phyloP scores from a whole-genome alignment of 2,888 invertebrate species.

The Drosophila setosimentum region DNA sequence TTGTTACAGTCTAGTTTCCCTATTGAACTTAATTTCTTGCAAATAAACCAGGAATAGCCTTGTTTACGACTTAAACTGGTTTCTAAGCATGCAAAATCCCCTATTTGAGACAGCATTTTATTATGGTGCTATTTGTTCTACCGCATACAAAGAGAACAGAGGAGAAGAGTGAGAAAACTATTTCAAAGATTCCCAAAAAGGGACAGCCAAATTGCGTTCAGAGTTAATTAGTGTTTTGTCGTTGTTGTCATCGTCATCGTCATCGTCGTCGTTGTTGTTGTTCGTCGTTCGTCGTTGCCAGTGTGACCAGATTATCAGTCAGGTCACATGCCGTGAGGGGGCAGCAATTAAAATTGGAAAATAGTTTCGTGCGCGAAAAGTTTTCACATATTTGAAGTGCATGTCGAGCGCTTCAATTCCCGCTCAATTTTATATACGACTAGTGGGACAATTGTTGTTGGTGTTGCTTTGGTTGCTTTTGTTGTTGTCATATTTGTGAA shows the following conservation, averaged over 20 bases:
- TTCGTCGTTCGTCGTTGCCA: slow-evolving; percentile 8
- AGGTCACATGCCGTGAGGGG: slow-evolving; percentile 48
- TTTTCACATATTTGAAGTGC: slow-evolving; percentile 51
- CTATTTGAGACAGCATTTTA: background rate
- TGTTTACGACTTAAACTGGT: background rate
- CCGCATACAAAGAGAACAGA: background rate
- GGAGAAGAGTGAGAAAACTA: slow-evolving; percentile 29
- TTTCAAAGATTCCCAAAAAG: slow-evolving; percentile 42
- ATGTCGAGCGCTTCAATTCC: slow-evolving; percentile 31
- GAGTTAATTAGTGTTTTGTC: slow-evolving; percentile 57
- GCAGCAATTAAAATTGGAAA: slow-evolving; percentile 70
- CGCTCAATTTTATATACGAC: slow-evolving; percentile 30
- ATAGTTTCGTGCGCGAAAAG: slow-evolving; percentile 61
- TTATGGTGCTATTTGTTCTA: background rate
- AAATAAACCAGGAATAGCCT: too few species aligned
- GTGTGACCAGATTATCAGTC: slow-evolving; percentile 26
- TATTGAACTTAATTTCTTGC: too few species aligned
- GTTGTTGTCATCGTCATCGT: background rate
- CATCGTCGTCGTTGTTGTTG: background rate
- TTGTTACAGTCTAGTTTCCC: too few species aligned
- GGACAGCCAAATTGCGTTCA: slow-evolving; percentile 58
- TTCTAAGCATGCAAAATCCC: background rate
- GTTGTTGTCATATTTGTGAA: slow-evolving; percentile 65
- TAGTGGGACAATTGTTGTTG: slow-evolving; percentile 7
- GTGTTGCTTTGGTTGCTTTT: slow-evolving; percentile 26